Evolutionary conservation across 1,140 invertebrate genomes (phyloP).

Genomic region (Doryteuthis pealeii): DNA sequence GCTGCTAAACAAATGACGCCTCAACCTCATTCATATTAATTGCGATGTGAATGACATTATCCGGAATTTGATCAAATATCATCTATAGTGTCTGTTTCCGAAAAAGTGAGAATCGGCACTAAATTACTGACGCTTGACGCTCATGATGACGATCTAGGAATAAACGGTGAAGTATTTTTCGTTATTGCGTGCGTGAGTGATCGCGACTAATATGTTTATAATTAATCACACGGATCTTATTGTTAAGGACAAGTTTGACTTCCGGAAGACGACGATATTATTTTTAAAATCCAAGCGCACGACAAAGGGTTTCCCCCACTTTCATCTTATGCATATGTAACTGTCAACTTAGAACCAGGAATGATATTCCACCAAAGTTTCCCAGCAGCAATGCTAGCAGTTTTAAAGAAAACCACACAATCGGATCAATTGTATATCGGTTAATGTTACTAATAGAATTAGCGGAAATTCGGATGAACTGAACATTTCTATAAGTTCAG

Average conservation of each 20-base stretch:
- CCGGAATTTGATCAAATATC: slow-evolving; percentile 10
- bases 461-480: slow-evolving; percentile 29
- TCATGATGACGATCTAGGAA: slow-evolving; percentile 13
- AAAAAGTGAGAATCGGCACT: neutral
- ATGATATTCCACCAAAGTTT: slow-evolving; percentile 34
- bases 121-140: slow-evolving; percentile 7
- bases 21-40: neutral
- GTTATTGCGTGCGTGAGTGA: neutral
- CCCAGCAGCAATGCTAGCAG: slow-evolving; percentile 11
- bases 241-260: neutral
- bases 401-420: slow-evolving; percentile 22
- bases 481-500: slow-evolving; percentile 29
- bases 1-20: too few relatives aligned
- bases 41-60: slow-evolving; percentile 19
- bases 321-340: slow-evolving; percentile 24
- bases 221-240: neutral
- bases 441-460: slow-evolving; percentile 35
- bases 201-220: neutral
- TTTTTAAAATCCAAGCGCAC: slow-evolving; percentile 18
- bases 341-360: slow-evolving; percentile 30
- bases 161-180: neutral
- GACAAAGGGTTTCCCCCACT: slow-evolving; percentile 32
- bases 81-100: neutral
- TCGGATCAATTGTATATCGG: slow-evolving; percentile 28
- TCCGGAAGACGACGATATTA: neutral